Conservation (phyloP, 2,113 vertebrate species). For the Eublepharis macularius region DNA sequence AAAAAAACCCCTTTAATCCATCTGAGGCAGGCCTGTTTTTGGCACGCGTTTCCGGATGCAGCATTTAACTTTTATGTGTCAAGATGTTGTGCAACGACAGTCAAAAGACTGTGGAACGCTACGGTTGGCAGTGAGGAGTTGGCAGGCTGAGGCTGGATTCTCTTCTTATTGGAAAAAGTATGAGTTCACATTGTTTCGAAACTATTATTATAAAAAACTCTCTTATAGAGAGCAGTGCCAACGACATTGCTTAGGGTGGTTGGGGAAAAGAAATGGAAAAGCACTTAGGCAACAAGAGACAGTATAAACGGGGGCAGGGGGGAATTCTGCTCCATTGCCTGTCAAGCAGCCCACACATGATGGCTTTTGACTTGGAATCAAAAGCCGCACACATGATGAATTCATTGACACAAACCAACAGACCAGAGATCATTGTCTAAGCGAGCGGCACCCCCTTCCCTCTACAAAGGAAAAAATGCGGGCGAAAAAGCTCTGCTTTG, state of each 20-base stretch:
- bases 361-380: slow-evolving; percentile 23
- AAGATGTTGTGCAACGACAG: slow-evolving; percentile 26
- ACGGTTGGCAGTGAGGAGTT: fast-evolving
- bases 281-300: not conserved
- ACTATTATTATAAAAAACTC: not conserved
- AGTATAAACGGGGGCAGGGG: not conserved
- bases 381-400: slow-evolving; percentile 18
- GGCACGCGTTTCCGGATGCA: not conserved
- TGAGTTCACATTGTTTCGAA: fast-evolving
- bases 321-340: not conserved
- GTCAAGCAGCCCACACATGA: not conserved
- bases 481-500: not conserved
- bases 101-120: slow-evolving; percentile 9
- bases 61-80: slow-evolving; percentile 3
- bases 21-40: slow-evolving; percentile 35
- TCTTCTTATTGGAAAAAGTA: not conserved
- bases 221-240: slow-evolving; percentile 7
- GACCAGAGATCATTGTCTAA: not conserved
- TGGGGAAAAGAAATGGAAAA: slow-evolving; percentile 3
- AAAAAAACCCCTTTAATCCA: slow-evolving; percentile 66
- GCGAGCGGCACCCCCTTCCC: not conserved
- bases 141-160: not conserved
- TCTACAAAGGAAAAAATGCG: not conserved
- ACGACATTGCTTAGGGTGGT: not conserved
- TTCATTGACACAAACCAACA: slow-evolving; percentile 17